Conservation (phyloP, 2,797 vertebrate genomes). For the Micrastur ruficollis region DNA sequence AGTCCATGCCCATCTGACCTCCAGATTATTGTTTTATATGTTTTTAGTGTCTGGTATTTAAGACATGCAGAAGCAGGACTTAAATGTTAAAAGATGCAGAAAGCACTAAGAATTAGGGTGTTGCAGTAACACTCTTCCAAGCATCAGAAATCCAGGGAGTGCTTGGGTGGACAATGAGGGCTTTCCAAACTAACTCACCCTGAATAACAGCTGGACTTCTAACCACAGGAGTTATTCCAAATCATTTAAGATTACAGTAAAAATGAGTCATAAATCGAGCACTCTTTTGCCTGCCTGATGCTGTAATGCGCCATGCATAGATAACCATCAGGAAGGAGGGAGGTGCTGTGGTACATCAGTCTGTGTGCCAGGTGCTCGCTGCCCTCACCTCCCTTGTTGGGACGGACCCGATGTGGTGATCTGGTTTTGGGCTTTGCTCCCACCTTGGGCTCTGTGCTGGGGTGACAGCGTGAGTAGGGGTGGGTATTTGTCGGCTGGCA, state of each 20-base stretch:
- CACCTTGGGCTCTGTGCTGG: not conserved
- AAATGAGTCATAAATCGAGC: not conserved
- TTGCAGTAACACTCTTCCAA: not conserved
- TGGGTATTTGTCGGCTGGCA: not conserved
- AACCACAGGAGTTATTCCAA: conserved; percentile 8
- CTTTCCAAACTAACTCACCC: not conserved
- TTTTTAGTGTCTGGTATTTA: not conserved
- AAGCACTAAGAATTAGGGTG: not conserved
- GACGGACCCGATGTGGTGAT: not conserved
- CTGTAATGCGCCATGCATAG: not conserved
- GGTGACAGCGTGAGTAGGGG: not conserved
- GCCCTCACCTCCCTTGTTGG: not conserved
- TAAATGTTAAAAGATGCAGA: not conserved
- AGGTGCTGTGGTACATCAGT: not conserved
- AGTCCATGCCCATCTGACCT: not conserved
- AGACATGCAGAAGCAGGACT: not conserved
- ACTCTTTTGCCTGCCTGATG: not conserved
- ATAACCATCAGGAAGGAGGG: not conserved
- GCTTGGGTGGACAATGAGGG: not conserved
- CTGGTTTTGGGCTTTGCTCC: not conserved
- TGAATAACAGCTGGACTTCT: not conserved
- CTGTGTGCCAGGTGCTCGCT: not conserved
- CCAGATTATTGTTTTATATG: not conserved
- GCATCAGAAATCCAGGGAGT: not conserved
- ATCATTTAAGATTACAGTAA: not conserved